These are phyloP conservation scores for Acanthurus leucopareius DNA, from an alignment of 2,797 vertebrate genomes.

Conservation along the genomic window DNA sequence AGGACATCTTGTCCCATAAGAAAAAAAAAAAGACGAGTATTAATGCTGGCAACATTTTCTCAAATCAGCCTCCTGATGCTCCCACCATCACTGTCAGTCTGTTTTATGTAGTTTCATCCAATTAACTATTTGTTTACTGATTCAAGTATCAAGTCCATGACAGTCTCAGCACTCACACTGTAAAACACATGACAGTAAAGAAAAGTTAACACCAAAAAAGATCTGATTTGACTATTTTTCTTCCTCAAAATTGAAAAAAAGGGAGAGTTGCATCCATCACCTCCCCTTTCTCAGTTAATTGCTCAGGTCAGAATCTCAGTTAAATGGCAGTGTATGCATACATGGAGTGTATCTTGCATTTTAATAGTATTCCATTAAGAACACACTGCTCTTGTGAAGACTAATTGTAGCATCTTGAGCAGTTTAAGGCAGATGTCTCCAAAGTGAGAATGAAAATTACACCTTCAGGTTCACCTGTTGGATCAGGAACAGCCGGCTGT, in stretches of 20 bases:
- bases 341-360: neutral
- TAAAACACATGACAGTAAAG: too few species aligned
- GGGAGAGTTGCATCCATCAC: neutral
- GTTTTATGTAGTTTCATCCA: neutral
- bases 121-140: too few species aligned
- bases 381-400: conserved; percentile 4
- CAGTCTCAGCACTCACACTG: too few species aligned
- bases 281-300: neutral
- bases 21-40: neutral
- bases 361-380: conserved; percentile 6
- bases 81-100: neutral
- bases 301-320: neutral
- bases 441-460: conserved; percentile 26
- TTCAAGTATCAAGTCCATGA: too few species aligned
- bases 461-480: conserved; percentile 40
- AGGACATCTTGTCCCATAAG: neutral
- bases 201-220: neutral
- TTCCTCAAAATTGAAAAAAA: neutral
- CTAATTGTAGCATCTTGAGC: conserved; percentile 19
- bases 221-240: neutral
- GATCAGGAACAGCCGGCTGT: conserved; percentile 26
- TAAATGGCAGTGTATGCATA: neutral
- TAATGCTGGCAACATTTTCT: neutral
- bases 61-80: neutral
- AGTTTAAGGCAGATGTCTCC: conserved; percentile 8